Evolutionary conservation across 2,113 vertebrate species (phyloP).

Genomic region (Murina feae): DNA sequence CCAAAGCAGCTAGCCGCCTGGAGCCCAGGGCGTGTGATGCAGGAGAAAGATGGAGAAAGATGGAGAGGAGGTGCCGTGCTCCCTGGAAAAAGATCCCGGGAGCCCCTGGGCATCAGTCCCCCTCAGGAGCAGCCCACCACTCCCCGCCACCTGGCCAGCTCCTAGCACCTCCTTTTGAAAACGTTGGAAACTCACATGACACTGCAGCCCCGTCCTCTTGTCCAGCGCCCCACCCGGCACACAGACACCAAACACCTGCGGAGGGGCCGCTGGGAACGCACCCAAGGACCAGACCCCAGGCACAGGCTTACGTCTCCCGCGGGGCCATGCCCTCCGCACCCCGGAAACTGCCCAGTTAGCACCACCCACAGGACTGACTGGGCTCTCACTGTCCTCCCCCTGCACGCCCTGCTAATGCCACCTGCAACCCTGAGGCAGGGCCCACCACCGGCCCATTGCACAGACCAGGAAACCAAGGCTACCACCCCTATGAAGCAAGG

Average conservation of each 20-base stretch:
- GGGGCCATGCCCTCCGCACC: accelerated
- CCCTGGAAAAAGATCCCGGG: background rate
- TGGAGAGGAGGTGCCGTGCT: background rate
- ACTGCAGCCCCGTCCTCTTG: no score
- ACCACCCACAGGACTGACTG: background rate
- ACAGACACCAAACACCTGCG: background rate
- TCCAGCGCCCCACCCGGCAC: accelerated
- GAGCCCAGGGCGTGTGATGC: background rate
- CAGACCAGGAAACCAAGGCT: background rate
- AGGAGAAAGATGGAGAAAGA: background rate
- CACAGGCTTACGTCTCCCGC: background rate
- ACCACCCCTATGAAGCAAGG: no score
- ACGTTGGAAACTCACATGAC: background rate
- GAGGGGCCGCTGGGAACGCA: background rate
- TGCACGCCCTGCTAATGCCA: background rate
- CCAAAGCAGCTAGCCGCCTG: background rate
- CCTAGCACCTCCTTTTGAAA: accelerated
- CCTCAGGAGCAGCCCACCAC: accelerated
- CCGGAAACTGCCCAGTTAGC: background rate
- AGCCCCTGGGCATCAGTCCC: background rate
- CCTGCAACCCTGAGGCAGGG: background rate
- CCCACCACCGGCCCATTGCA: accelerated
- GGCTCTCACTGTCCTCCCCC: background rate
- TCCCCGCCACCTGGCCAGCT: no score
- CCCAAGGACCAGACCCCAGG: no score